Percentiles rank a stretch among this genome's conserved stretches.
Conservation (phyloP, 2,888 invertebrate species). For the Taenaris catops region DNA sequence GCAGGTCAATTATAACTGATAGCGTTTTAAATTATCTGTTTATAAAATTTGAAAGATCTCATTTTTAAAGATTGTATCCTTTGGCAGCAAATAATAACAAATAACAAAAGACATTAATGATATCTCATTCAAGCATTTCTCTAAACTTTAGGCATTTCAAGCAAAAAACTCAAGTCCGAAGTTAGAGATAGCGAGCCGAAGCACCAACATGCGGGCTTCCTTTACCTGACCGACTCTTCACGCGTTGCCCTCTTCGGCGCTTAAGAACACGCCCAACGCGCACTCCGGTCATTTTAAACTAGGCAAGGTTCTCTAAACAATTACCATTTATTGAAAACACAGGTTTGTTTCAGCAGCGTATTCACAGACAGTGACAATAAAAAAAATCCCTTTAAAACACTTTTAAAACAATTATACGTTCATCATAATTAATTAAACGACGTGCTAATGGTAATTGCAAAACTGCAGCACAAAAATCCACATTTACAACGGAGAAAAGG, state of each 20-base stretch:
- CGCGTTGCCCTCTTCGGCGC: slow-evolving; percentile 52
- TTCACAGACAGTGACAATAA: not conserved
- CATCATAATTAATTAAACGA: too few relatives aligned
- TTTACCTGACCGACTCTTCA: slow-evolving; percentile 67
- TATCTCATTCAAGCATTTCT: slow-evolving; percentile 36
- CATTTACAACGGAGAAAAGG: too few relatives aligned
- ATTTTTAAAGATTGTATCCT: too few relatives aligned
- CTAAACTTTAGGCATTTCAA: slow-evolving; percentile 38
- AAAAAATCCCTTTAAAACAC: too few relatives aligned
- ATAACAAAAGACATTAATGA: slow-evolving; percentile 19
- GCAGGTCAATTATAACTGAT: too few relatives aligned
- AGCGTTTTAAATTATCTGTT: too few relatives aligned
- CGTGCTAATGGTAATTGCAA: too few relatives aligned
- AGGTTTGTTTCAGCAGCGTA: slow-evolving; percentile 5
- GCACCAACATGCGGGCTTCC: slow-evolving; percentile 45
- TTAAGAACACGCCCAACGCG: slow-evolving; percentile 64
- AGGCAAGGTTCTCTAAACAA: slow-evolving; percentile 25
- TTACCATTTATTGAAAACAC: slow-evolving; percentile 22
- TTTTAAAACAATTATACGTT: not conserved
- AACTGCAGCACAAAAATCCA: too few relatives aligned
- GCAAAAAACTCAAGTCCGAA: slow-evolving; percentile 46
- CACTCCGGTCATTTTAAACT: slow-evolving; percentile 59
- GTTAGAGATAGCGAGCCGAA: slow-evolving; percentile 37
- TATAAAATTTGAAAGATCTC: too few relatives aligned
- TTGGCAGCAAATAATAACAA: slow-evolving; percentile 20